phyloP scores from a whole-genome alignment of 2,797 vertebrate species.

The Petrocephalus schoutedeni region DNA sequence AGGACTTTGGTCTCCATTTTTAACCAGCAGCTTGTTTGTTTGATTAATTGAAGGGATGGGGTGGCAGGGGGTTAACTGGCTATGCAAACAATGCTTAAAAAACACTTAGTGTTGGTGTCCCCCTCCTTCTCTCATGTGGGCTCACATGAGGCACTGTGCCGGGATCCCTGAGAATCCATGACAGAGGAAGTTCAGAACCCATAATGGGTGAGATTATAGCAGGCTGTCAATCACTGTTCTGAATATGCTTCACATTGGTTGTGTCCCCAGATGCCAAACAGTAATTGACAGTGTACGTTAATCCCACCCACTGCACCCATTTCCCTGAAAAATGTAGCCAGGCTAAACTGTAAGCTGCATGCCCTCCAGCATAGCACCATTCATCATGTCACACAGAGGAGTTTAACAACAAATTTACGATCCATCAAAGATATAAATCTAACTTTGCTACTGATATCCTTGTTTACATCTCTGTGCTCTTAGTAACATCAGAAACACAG shows the following conservation, averaged over 20 bases:
- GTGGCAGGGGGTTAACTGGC: neutral
- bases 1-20: conserved; percentile 65
- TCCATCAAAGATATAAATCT: neutral
- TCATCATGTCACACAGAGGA: neutral
- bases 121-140: neutral
- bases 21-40: conserved; percentile 35
- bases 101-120: neutral
- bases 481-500: neutral
- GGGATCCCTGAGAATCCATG: neutral
- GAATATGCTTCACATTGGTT: neutral
- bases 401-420: neutral
- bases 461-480: neutral
- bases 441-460: neutral
- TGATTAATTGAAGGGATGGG: neutral
- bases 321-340: neutral
- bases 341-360: neutral
- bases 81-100: neutral
- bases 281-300: neutral
- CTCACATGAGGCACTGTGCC: neutral
- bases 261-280: neutral
- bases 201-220: neutral
- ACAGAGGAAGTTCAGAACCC: neutral
- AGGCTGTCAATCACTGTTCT: neutral
- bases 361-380: neutral
- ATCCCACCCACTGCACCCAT: neutral